phyloP scores from a whole-genome alignment of 2,888 invertebrate species.

The Argynnis bischoffii region DNA sequence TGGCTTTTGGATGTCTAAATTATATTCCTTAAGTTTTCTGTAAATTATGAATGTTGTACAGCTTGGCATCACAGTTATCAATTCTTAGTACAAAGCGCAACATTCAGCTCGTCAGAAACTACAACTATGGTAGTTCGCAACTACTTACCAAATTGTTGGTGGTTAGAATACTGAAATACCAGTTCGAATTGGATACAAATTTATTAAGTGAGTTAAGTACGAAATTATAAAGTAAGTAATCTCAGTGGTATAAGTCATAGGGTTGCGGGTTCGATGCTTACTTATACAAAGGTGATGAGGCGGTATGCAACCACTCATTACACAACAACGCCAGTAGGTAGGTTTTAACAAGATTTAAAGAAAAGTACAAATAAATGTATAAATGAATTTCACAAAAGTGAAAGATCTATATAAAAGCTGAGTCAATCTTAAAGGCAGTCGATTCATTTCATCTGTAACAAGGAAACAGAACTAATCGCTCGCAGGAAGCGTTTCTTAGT shows the following conservation, averaged over 20 bases:
- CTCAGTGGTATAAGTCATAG: too few species aligned
- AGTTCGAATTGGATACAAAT: constrained; percentile 12
- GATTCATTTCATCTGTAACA: constrained; percentile 10
- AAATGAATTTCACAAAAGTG: neutral
- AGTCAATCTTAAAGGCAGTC: constrained; percentile 11
- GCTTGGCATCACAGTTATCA: constrained; percentile 19
- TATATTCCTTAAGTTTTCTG: constrained; percentile 2
- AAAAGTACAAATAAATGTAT: neutral
- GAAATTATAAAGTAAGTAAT: neutral
- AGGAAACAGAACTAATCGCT: constrained; percentile 11
- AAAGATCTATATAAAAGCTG: constrained; percentile 8
- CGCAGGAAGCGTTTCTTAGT: constrained; percentile 20
- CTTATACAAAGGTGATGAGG: too few species aligned
- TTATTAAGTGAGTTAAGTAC: constrained; percentile 11
- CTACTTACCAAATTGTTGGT: constrained; percentile 19
- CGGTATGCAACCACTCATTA: too few species aligned
- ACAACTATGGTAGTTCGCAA: constrained; percentile 12
- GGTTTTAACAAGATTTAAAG: too few species aligned
- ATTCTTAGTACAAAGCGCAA: constrained; percentile 20
- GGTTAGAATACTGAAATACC: constrained; percentile 5
- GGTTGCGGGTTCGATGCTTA: too few species aligned
- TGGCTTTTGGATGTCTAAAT: neutral
- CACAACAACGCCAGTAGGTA: too few species aligned
- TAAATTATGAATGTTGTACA: neutral
- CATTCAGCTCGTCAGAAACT: constrained; percentile 20